phyloP scores from a whole-genome alignment of 2,113 vertebrate species.

The Siphamia tubifer region DNA sequence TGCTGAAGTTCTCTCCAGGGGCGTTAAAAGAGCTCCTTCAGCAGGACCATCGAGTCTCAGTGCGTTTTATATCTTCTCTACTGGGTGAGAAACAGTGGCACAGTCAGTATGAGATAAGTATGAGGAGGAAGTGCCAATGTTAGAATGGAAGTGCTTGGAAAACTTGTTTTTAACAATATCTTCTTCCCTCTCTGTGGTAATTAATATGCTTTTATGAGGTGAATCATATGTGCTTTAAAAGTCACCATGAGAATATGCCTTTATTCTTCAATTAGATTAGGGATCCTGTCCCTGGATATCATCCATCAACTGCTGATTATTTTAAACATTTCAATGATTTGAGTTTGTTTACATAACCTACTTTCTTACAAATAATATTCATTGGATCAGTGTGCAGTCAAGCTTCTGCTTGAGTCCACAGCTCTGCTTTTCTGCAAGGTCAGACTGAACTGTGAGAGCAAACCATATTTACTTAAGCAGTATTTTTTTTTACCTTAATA shows the following conservation, averaged over 20 bases:
- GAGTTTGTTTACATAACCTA: not conserved
- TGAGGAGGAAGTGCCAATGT: not conserved
- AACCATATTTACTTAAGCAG: not conserved
- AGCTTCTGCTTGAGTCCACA: not conserved
- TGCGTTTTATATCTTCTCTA: conserved; percentile 79
- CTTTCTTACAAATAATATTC: not conserved
- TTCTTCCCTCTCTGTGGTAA: not conserved
- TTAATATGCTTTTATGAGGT: not conserved
- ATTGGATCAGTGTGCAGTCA: not conserved
- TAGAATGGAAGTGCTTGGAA: not conserved
- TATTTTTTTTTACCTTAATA: not conserved
- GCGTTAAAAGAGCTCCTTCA: conserved; percentile 77
- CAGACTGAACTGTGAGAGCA: not conserved
- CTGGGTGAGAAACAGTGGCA: conserved; percentile 82
- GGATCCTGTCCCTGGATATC: not conserved
- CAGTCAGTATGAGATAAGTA: not conserved
- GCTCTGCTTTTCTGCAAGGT: not conserved
- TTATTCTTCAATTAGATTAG: no score
- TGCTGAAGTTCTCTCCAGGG: conserved; percentile 77
- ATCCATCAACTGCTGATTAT: not conserved
- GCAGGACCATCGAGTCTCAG: conserved; percentile 80
- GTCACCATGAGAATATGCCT: no score
- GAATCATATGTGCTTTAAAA: not conserved
- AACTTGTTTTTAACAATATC: not conserved
- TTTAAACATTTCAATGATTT: not conserved